Percentiles rank a stretch among this genome's conserved stretches.
Evolutionary conservation across 2,113 vertebrate genomes (phyloP).

Genomic region (Anseranas semipalmata): DNA sequence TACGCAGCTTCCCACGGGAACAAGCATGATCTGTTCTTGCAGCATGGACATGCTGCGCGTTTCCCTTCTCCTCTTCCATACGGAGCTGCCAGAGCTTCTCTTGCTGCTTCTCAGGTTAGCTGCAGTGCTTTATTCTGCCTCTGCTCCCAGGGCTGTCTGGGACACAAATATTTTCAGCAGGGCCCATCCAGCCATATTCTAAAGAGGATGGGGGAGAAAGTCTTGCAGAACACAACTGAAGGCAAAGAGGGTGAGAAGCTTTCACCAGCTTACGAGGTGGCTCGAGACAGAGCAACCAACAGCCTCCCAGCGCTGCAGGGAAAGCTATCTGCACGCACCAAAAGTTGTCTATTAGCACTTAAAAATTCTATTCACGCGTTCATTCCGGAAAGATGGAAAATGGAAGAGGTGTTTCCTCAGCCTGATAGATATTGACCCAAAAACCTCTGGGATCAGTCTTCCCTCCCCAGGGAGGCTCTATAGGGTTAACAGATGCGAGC

Average conservation of each 20-base stretch:
- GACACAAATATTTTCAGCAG: not conserved
- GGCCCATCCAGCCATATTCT: not conserved
- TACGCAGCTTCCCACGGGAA: not conserved
- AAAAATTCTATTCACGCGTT: fast-evolving
- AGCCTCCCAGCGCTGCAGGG: not conserved
- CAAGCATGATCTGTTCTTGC: not conserved
- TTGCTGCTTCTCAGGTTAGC: not conserved
- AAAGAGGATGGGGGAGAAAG: not conserved
- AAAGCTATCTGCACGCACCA: not conserved
- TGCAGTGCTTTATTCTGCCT: not conserved
- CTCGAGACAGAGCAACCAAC: not conserved
- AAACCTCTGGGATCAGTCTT: not conserved
- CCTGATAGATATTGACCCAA: not conserved
- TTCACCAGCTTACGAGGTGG: not conserved
- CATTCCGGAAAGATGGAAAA: not conserved
- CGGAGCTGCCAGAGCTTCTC: not conserved
- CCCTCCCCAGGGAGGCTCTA: not conserved
- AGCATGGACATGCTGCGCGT: not conserved
- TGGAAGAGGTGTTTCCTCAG: not conserved
- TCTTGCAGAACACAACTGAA: not conserved
- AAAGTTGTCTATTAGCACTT: not conserved
- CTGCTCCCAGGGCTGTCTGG: not conserved
- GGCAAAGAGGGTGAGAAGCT: not conserved
- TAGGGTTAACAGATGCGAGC: not conserved
- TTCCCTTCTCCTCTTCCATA: not conserved